A percentile compares a stretch with the other conserved stretches of the same genome.
These are phyloP conservation scores for Dunckerocampus dactyliophorus DNA, from an alignment of 2,113 vertebrate species.

Conservation along the genomic window DNA sequence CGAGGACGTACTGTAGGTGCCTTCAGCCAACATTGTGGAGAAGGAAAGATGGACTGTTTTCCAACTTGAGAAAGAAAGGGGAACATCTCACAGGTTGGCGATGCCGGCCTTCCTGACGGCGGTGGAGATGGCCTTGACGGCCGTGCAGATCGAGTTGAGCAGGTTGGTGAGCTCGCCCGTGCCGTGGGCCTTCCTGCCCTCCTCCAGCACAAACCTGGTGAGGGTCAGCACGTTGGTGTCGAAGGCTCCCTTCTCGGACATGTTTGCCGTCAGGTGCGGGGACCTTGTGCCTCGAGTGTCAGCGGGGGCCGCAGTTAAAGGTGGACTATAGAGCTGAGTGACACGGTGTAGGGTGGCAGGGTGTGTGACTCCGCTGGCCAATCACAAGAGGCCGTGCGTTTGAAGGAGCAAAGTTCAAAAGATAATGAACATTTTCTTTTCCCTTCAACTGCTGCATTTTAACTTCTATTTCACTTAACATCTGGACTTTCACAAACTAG, in stretches of 20 bases:
- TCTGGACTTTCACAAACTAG: no score
- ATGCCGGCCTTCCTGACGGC: constrained; percentile 94
- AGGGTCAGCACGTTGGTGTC: constrained; percentile 90
- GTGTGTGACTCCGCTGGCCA: constrained; percentile 55
- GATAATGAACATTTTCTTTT: constrained; percentile 22
- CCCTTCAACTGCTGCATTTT: background rate
- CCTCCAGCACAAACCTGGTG: constrained; percentile 91
- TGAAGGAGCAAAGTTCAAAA: constrained; percentile 61
- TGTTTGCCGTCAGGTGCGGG: constrained; percentile 50
- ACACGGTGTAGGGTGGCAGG: constrained; percentile 39
- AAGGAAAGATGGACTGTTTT: no score
- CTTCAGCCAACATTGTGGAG: no score
- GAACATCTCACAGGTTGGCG: constrained; percentile 83
- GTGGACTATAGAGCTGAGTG: constrained; percentile 26
- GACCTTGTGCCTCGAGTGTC: constrained; percentile 10
- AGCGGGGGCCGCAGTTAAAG: constrained; percentile 37
- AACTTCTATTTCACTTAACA: background rate
- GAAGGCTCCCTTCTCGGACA: constrained; percentile 84
- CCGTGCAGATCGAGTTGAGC: constrained; percentile 89
- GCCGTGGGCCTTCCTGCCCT: constrained; percentile 83
- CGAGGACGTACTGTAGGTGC: no score
- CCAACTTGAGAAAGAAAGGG: background rate
- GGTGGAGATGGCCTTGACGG: constrained; percentile 91
- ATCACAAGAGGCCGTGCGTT: constrained; percentile 39
- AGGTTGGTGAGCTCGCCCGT: constrained; percentile 92